Base-by-base conservation (phyloP, 2,888 invertebrate species). In the Cerastis rubricosa region DNA sequence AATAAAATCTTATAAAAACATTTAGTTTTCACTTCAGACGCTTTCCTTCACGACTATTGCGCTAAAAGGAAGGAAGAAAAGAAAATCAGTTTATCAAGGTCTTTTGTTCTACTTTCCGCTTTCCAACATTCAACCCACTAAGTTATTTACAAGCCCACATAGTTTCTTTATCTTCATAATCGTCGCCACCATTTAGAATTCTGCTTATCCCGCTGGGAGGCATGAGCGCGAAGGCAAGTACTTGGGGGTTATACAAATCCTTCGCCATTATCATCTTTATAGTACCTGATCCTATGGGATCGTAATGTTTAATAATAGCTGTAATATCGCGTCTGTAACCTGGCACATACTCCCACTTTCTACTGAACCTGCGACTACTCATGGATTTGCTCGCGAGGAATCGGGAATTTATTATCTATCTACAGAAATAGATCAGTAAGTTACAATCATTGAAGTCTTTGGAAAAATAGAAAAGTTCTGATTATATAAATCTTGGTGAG, bases 241-340 rank as follows among this genome's bases (percentile, higher is more conserved):
- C 84, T 76, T 40, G 43, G 65, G 35, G 71, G 43, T 81, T 77
- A 81, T 71, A 81, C 81, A 84, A 84, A 84, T 84, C 81, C 74
- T 72, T 43, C 35, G n/a, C 78, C 54, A 84, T 84, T 81, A 84
- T 84, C 54, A 74, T 84, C 81, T 78, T 85, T 85, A 78, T 85
- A 61, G 83, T 85, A 85, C 85, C 74, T 84, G 81, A 70, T 84
- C 85, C 78, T 72, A 81, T 81, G 81, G 78, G 83, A 78, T 66
- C 85, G 35, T 85, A 78, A 81, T 81, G 83, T 74, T 78, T 74
- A 72, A 78, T 84, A 78, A 78, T 72, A 54, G 59, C 70, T 64
- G 66, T 74, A 81, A 81, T 81, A 81, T 66, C 29, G 47, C 66
- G 59, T 71, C 51, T 77, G 59, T 70, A 67, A 51, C 57, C 49